Evolutionary conservation across 2,113 vertebrate genomes (phyloP), one percentile per base, ranked within the genome.

Genomic region (Actenoides hombroni): DNA sequence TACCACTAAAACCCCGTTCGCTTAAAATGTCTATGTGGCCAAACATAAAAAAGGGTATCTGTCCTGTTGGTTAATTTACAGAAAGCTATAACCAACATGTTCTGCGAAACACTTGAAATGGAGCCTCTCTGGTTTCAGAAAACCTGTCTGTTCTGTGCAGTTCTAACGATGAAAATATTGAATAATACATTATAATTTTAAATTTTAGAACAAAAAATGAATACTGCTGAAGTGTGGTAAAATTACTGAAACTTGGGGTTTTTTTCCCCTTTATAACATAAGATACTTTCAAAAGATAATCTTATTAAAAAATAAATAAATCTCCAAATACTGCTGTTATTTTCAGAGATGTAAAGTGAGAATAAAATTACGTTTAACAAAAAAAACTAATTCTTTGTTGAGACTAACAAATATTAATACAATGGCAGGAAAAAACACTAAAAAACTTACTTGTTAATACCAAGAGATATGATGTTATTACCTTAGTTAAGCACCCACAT

Each of bases 21-120:
- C 13, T 75, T 35, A 63, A 74, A 92, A 83, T 67, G 19, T 13
- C 42, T 42, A 4, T 42, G 53, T 92, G 48, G 31, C 31, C 67
- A 53, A 75, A 51, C 33, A 5, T 24, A 39, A 54, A 89, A 89
- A 84, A 89, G 48, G 77, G 13, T 86, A 46, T 54, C 46, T 95
- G 59, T 77, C 35, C 29, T 73, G 29, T 53, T 90, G 57, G 63
- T 82, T 91, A 84, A 95, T 81, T 97, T 94, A 56, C 33, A 48
- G 60, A 79, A 86, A 80, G 28, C 19, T 86, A 44, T 79, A 95
- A 49, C 10, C 19, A 81, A 42, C 17, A 13, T 31, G 57, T 57
- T 92, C 57, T 59, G 28, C 42, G 82, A 92, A 93, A 79, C 59
- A 83, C 28, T 90, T 64, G 33, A 92, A 86, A 88, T n/a, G 23